Percentiles rank a stretch among this genome's conserved stretches.
phyloP scores from a whole-genome alignment of 1,140 invertebrate species.

The Panagrolaimus sp. region DNA sequence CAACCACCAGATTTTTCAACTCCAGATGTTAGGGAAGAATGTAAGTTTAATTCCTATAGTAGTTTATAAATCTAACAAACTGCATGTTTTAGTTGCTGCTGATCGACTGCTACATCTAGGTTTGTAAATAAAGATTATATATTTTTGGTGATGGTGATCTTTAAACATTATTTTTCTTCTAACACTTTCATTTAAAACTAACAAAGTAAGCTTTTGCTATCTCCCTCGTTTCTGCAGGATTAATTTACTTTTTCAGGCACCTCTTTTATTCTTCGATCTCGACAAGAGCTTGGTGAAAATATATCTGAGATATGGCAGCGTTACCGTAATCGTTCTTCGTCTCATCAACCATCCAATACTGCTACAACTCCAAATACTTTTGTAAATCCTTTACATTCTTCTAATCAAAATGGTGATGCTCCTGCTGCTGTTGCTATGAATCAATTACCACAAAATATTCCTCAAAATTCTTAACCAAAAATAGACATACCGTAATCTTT shows the following conservation, averaged over 20 bases:
- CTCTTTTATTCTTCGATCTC: background rate
- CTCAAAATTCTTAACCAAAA: no score
- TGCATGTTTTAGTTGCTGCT: no score
- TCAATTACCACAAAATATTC: no score
- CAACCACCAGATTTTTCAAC: slow-evolving; percentile 36
- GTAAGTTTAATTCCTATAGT: no score
- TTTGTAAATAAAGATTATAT: slow-evolving; percentile 35
- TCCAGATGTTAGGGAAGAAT: slow-evolving; percentile 38
- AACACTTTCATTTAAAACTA: slow-evolving; percentile 2
- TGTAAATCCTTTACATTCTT: slow-evolving; percentile 1
- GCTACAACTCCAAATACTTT: background rate
- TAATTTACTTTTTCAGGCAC: slow-evolving; percentile 2
- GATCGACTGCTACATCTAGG: slow-evolving; percentile 45
- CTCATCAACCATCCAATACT: no score
- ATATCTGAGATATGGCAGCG: background rate
- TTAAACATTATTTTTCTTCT: background rate
- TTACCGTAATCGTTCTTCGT: background rate
- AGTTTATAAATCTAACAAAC: no score
- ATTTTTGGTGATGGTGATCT: background rate
- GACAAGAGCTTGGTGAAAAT: background rate
- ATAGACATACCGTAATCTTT: no score
- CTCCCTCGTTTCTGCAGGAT: background rate
- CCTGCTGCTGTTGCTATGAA: no score
- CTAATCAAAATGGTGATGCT: no score
- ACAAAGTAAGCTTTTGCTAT: background rate